Conservation (phyloP, 2,113 vertebrate species). For the Lepisosteus oculatus region DNA sequence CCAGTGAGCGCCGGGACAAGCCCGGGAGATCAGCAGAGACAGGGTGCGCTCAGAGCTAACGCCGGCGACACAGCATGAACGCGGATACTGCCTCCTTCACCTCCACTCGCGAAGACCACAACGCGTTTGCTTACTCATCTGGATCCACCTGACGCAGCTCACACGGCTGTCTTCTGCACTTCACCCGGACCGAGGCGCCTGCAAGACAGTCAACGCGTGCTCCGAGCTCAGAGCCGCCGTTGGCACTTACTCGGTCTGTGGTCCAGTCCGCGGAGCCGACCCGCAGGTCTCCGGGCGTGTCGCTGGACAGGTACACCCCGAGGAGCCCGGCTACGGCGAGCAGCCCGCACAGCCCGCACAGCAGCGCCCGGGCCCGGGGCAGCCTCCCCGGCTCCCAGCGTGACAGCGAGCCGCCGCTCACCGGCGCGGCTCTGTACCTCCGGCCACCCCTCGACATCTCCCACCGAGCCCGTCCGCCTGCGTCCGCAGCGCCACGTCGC, state of each 20-base stretch:
- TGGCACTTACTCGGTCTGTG: slow-evolving; percentile 54
- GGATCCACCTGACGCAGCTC: too few species aligned
- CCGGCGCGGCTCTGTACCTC: slow-evolving; percentile 48
- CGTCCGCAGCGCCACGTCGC: too few species aligned
- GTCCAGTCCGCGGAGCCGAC: slow-evolving; percentile 37
- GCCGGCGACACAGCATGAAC: neutral
- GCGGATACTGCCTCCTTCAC: neutral
- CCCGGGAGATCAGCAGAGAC: neutral
- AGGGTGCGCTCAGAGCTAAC: neutral
- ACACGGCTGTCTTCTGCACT: too few species aligned
- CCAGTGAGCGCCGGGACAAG: neutral
- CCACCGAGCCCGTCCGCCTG: neutral
- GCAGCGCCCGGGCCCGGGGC: slow-evolving; percentile 51
- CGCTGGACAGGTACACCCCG: slow-evolving; percentile 55
- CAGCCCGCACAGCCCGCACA: slow-evolving; percentile 52
- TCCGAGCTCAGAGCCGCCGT: too few species aligned
- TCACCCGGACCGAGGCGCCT: too few species aligned
- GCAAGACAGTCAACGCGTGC: too few species aligned
- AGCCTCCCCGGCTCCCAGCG: slow-evolving; percentile 45
- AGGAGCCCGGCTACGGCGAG: slow-evolving; percentile 56
- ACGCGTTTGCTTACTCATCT: too few species aligned
- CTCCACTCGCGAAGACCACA: too few species aligned
- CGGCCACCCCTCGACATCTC: slow-evolving; percentile 59
- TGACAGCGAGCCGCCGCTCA: slow-evolving; percentile 31
- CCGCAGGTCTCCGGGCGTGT: slow-evolving; percentile 28